Evolutionary conservation across 92 coral and sea anemone species (phyloP).

Genomic region (Parazoanthus atlanticus): DNA sequence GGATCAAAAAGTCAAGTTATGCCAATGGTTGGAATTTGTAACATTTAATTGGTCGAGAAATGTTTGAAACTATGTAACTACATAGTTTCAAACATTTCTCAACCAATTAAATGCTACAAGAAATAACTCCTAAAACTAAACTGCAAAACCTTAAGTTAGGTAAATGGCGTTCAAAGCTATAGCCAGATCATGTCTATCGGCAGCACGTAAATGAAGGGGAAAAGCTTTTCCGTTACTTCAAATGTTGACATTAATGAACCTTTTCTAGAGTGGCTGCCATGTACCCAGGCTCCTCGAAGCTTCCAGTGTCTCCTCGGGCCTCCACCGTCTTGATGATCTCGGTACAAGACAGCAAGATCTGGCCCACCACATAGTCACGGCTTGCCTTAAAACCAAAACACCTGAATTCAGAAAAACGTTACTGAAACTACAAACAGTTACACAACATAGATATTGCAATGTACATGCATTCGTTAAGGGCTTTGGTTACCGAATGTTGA

Average conservation of each 20-base stretch:
- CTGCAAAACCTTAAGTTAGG: too few species aligned
- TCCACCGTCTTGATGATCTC: slow-evolving; percentile 92
- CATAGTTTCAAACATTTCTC: too few species aligned
- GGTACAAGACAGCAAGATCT: slow-evolving; percentile 92
- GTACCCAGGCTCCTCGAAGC: slow-evolving; percentile 62
- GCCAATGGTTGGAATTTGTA: too few species aligned
- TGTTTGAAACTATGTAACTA: too few species aligned
- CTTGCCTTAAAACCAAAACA: slow-evolving; percentile 65
- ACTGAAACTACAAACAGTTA: background rate
- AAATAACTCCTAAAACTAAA: too few species aligned
- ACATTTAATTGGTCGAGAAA: too few species aligned
- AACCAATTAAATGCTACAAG: too few species aligned
- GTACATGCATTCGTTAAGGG: background rate
- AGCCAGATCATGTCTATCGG: too few species aligned
- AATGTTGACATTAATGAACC: slow-evolving; percentile 22
- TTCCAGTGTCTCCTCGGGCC: slow-evolving; percentile 61
- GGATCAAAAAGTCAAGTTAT: too few species aligned
- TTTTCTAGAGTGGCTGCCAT: slow-evolving; percentile 73
- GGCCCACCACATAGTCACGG: slow-evolving; percentile 90
- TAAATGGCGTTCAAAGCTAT: too few species aligned
- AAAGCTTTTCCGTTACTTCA: too few species aligned
- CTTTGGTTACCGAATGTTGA: background rate
- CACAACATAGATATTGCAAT: background rate
- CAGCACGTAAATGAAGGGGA: too few species aligned
- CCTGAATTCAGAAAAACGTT: background rate